These are phyloP conservation scores for Asobara japonica DNA, from an alignment of 1,140 invertebrate genomes.

Conservation along the genomic window DNA sequence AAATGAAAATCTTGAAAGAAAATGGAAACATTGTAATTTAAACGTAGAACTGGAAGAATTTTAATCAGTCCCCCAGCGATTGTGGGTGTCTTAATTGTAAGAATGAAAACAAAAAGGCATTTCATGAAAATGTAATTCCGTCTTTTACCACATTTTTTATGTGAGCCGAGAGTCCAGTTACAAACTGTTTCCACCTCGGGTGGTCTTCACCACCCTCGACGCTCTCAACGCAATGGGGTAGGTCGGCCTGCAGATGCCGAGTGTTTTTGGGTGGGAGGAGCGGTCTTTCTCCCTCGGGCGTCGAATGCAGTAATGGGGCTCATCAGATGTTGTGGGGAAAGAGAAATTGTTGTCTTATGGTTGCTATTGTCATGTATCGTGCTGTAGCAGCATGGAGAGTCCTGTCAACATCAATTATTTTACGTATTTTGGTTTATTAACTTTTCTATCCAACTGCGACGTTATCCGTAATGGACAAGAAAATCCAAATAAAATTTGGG, in stretches of 20 bases:
- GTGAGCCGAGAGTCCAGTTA: not conserved
- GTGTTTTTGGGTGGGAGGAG: not conserved
- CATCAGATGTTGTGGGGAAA: not conserved
- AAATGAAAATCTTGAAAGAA: not conserved
- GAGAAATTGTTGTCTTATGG: not conserved
- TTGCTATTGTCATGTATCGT: too few relatives aligned
- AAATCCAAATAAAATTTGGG: too few relatives aligned
- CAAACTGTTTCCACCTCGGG: slow-evolving; percentile 14
- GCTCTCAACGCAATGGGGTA: not conserved
- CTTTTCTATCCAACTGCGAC: too few relatives aligned
- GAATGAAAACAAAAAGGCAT: not conserved
- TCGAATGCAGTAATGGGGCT: not conserved
- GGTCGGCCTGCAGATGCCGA: slow-evolving; percentile 1
- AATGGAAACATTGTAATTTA: not conserved
- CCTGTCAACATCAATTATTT: too few relatives aligned
- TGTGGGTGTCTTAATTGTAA: slow-evolving; percentile 2
- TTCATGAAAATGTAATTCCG: not conserved
- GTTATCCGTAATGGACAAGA: too few relatives aligned
- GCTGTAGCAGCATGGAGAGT: not conserved
- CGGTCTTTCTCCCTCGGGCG: not conserved
- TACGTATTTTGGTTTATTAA: too few relatives aligned
- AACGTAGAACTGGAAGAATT: not conserved
- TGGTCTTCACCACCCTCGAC: not conserved
- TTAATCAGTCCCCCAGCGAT: not conserved
- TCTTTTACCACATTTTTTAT: not conserved